phyloP scores from a whole-genome alignment of 2,113 vertebrate genomes.

The Myrmophylax atrothorax region DNA sequence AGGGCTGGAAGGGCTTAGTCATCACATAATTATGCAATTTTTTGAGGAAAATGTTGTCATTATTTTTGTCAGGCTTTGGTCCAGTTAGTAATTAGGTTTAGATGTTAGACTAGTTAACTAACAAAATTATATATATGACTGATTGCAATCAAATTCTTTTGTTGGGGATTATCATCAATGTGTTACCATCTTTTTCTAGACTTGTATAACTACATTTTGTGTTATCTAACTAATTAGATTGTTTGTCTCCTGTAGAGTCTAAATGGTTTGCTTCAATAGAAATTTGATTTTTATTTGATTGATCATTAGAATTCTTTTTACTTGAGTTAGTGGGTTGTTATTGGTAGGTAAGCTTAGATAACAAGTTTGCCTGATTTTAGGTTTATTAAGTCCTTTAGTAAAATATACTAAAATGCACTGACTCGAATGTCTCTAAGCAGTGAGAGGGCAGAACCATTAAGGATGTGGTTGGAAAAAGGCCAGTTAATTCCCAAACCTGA shows the following conservation, averaged over 20 bases:
- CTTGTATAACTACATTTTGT: neutral
- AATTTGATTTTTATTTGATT: neutral
- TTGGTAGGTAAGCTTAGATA: neutral
- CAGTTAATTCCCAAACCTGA: neutral
- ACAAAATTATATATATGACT: neutral
- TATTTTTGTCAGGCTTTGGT: neutral
- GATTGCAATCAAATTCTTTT: neutral
- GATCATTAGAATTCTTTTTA: neutral
- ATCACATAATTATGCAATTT: neutral
- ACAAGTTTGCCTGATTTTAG: neutral
- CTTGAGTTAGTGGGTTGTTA: neutral
- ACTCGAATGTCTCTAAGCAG: neutral
- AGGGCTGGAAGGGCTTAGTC: constrained; percentile 3
- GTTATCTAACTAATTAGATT: neutral
- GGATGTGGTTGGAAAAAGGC: neutral
- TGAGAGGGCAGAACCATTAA: neutral
- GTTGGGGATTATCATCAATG: neutral
- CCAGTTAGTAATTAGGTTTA: neutral
- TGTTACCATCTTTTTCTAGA: neutral
- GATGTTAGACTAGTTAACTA: neutral
- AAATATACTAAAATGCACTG: neutral
- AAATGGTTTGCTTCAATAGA: neutral
- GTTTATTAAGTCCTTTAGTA: neutral
- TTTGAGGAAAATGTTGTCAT: accelerated
- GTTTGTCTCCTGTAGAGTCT: neutral